Conservation (phyloP, 2,888 invertebrate genomes). For the Caenorhabditis sp. region DNA sequence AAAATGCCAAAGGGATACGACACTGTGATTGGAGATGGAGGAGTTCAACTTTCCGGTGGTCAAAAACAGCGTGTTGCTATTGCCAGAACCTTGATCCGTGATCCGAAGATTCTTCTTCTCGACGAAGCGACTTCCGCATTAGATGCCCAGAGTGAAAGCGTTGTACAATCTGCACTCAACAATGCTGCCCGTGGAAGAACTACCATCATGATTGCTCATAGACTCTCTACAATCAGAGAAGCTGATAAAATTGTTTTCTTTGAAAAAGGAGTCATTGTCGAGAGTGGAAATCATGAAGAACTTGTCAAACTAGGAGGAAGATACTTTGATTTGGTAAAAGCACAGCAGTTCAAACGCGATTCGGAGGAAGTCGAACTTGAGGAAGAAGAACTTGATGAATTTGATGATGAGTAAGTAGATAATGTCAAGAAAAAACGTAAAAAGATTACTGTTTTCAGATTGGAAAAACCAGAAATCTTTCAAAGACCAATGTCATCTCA, state of each 20-base stretch:
- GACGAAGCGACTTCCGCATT: slow-evolving; percentile 87
- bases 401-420: slow-evolving; percentile 58
- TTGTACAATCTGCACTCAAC: slow-evolving; percentile 86
- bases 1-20: slow-evolving; percentile 76
- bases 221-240: slow-evolving; percentile 77
- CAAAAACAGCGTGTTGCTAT: slow-evolving; percentile 78
- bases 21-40: slow-evolving; percentile 78
- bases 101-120: slow-evolving; percentile 84
- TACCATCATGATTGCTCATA: slow-evolving; percentile 78
- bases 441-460: too few species aligned
- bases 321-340: slow-evolving; percentile 72
- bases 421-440: neutral
- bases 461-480: slow-evolving; percentile 32
- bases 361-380: slow-evolving; percentile 62
- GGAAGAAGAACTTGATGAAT: slow-evolving; percentile 59
- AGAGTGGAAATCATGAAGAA: slow-evolving; percentile 72
- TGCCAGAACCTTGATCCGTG: slow-evolving; percentile 72
- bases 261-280: slow-evolving; percentile 75
- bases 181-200: slow-evolving; percentile 73
- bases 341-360: slow-evolving; percentile 73
- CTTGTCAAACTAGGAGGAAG: slow-evolving; percentile 70
- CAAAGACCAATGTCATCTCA: slow-evolving; percentile 33
- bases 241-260: slow-evolving; percentile 79
- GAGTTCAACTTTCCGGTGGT: slow-evolving; percentile 78
- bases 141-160: slow-evolving; percentile 89